phyloP scores from a whole-genome alignment of 2,113 vertebrate species.

The Oreamnos americanus region DNA sequence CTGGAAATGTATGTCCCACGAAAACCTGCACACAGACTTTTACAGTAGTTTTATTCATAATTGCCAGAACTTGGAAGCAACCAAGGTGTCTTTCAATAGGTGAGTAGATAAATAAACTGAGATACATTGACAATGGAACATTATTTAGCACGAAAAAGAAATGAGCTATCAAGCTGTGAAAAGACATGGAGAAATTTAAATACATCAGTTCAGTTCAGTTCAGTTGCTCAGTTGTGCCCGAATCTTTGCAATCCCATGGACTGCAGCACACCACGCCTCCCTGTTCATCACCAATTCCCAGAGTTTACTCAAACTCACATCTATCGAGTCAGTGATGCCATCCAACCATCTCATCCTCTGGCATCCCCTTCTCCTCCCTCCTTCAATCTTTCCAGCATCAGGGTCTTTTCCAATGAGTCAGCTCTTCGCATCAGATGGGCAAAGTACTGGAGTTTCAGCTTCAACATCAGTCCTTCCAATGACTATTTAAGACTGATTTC shows the following conservation, averaged over 20 bases:
- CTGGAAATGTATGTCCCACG: background rate
- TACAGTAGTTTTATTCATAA: background rate
- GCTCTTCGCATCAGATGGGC: background rate
- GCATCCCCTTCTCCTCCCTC: fast-evolving
- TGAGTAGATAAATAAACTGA: background rate
- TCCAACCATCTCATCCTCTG: background rate
- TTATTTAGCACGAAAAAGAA: background rate
- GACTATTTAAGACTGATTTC: background rate
- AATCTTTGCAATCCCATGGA: fast-evolving
- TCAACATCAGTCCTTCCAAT: background rate
- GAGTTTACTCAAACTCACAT: background rate
- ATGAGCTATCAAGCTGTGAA: background rate
- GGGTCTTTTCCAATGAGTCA: background rate
- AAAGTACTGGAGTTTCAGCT: background rate
- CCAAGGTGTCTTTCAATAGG: background rate
- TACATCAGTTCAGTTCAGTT: background rate
- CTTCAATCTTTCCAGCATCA: background rate
- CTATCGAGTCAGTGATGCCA: background rate
- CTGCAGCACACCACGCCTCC: background rate
- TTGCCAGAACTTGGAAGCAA: background rate
- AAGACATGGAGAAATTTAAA: background rate
- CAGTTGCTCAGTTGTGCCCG: fast-evolving
- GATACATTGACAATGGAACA: background rate
- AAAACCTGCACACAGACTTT: background rate
- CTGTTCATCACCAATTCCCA: background rate